Evolutionary conservation across 2,797 vertebrate species (phyloP).

Genomic region (Pseudochirops corinnae): DNA sequence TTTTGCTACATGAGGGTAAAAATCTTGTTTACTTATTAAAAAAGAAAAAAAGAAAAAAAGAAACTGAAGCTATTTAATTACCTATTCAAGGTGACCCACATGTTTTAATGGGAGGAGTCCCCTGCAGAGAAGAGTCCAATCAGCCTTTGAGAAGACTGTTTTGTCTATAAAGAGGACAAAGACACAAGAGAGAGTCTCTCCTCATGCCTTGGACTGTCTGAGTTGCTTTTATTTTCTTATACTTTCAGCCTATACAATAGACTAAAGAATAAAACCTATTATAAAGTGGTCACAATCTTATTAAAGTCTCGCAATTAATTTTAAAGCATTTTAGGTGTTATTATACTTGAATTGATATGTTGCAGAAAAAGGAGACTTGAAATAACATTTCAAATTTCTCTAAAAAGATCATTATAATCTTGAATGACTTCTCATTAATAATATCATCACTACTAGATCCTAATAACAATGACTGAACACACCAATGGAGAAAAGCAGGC

Average conservation of each 20-base stretch:
- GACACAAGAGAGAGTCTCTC: neutral
- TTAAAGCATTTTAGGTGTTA: neutral
- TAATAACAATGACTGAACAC: neutral
- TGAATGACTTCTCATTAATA: neutral
- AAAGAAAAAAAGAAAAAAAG: neutral
- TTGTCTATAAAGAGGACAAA: neutral
- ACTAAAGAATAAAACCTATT: neutral
- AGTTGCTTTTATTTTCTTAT: neutral
- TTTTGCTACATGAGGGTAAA: neutral
- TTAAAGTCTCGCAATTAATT: neutral
- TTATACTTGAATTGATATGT: neutral
- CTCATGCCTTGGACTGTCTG: neutral
- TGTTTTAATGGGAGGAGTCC: neutral
- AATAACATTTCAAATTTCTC: constrained; percentile 32
- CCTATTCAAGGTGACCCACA: neutral
- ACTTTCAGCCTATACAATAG: neutral
- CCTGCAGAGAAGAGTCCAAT: neutral
- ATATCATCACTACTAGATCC: constrained; percentile 10
- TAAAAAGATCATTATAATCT: neutral
- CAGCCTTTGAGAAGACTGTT: neutral
- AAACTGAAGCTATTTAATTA: neutral
- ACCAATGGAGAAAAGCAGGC: neutral
- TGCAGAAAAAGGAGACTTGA: constrained; percentile 25
- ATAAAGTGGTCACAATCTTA: neutral
- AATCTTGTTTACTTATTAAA: neutral